phyloP scores from a whole-genome alignment of 2,797 vertebrate genomes.

The Cottoperca gobio region DNA sequence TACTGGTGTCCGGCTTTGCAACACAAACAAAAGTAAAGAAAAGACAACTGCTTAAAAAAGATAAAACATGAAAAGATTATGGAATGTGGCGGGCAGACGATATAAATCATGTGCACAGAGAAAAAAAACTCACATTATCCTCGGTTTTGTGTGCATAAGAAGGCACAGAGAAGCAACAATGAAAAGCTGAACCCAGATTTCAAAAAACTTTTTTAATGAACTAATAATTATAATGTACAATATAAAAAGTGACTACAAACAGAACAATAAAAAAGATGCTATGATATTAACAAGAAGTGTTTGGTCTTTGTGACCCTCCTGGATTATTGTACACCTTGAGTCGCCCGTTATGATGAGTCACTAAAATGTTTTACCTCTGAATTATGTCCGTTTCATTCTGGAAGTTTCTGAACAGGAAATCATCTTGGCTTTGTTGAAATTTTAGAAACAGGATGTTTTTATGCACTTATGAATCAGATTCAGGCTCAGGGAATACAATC shows the following conservation, averaged over 20 bases:
- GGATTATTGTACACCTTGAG: background rate
- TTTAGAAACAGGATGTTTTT: background rate
- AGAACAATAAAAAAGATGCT: conserved; percentile 38
- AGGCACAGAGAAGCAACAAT: background rate
- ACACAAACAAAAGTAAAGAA: background rate
- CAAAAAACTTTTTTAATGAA: conserved; percentile 50
- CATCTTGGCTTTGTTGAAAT: background rate
- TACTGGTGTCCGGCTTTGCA: conserved; percentile 49
- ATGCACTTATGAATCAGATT: background rate
- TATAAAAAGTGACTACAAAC: conserved; percentile 60
- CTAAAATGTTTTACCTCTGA: background rate
- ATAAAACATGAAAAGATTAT: no score
- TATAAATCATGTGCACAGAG: background rate
- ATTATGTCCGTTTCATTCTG: no score
- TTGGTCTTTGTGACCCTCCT: background rate
- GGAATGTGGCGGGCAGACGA: background rate
- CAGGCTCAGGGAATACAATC: background rate
- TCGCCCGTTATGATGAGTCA: background rate
- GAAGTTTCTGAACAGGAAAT: no score
- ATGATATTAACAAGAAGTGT: conserved; percentile 8
- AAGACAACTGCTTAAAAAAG: background rate
- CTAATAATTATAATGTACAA: conserved; percentile 45
- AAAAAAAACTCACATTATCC: background rate
- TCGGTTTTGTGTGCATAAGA: background rate
- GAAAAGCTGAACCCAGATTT: conserved; percentile 7